Evolutionary conservation across 2,888 invertebrate species (phyloP).

Genomic region (Idaea biselata): DNA sequence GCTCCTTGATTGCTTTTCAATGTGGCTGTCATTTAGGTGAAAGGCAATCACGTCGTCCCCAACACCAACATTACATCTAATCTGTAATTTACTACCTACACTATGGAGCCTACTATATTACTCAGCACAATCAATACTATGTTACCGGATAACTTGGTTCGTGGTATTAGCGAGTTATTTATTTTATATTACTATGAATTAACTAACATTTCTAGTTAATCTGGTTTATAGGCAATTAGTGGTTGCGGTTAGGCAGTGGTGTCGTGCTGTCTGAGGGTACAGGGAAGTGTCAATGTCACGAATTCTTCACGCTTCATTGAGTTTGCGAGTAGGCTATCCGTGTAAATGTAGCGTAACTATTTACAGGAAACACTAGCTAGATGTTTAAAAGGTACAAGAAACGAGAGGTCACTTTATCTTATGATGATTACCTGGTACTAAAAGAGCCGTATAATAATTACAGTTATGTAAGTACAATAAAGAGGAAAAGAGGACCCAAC

Average conservation of each 20-base stretch:
- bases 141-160: background rate
- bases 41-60: background rate
- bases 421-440: background rate
- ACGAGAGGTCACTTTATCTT: background rate
- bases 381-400: background rate
- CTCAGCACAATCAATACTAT: background rate
- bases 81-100: background rate
- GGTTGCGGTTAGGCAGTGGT: slow-evolving; percentile 12
- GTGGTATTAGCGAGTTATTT: background rate
- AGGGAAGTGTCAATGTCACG: slow-evolving; percentile 45
- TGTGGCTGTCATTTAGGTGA: background rate
- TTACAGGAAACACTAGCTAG: background rate
- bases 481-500: background rate
- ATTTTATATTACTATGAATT: background rate
- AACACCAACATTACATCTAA: background rate
- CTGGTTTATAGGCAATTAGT: background rate
- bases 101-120: background rate
- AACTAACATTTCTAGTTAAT: background rate
- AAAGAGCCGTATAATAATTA: background rate
- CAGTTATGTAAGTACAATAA: background rate
- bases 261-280: slow-evolving; percentile 25
- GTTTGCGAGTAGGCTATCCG: slow-evolving; percentile 30
- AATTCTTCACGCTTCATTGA: slow-evolving; percentile 31
- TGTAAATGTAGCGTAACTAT: slow-evolving; percentile 2
- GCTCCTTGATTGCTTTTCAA: background rate